Conservation (phyloP, 2,113 vertebrate species). For the Apteryx owenii region DNA sequence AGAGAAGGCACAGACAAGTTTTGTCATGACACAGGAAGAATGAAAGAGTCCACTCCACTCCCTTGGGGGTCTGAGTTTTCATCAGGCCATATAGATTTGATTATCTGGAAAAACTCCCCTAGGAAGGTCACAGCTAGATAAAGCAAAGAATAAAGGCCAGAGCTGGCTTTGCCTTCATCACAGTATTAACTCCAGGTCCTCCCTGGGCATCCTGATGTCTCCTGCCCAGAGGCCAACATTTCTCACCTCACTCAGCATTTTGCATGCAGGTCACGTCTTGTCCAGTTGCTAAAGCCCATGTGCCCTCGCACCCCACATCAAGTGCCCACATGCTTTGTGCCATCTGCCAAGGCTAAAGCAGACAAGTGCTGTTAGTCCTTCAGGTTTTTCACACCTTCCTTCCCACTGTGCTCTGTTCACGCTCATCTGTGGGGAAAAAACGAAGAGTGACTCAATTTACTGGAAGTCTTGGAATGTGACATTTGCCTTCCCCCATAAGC, state of each 20-base stretch:
- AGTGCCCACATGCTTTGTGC: not conserved
- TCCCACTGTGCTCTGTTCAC: not conserved
- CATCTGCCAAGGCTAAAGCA: not conserved
- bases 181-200: fast-evolving
- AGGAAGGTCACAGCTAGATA: not conserved
- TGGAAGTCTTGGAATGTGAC: too few species aligned
- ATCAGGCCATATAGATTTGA: not conserved
- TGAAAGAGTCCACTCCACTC: not conserved
- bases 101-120: not conserved
- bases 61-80: not conserved
- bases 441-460: not conserved
- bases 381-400: not conserved
- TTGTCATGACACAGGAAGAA: not conserved
- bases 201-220: not conserved
- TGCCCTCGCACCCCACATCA: not conserved
- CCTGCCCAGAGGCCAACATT: not conserved
- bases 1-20: not conserved
- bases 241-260: fast-evolving
- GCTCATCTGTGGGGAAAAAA: not conserved
- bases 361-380: not conserved
- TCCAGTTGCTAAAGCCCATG: not conserved
- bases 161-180: not conserved
- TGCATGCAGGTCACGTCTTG: fast-evolving
- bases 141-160: not conserved
- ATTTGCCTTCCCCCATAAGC: too few species aligned